Conservation (phyloP, 1,140 invertebrate genomes). For the Andrena cerasifolii region DNA sequence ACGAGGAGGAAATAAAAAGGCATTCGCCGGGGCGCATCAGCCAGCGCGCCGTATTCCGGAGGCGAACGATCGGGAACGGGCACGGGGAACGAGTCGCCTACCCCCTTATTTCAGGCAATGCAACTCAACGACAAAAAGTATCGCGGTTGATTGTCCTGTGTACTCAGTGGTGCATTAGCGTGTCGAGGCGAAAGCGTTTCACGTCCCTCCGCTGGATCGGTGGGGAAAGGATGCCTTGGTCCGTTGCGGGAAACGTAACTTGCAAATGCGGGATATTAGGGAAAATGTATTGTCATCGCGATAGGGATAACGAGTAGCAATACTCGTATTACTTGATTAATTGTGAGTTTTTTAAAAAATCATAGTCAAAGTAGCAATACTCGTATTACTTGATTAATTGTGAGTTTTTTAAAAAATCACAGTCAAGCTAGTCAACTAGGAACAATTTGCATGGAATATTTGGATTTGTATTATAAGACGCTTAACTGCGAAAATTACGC, state of each 20-base stretch:
- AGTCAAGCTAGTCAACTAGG: no score
- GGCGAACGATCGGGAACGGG: not conserved
- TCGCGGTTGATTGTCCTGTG: conserved; percentile 9
- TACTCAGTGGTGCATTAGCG: conserved; percentile 31
- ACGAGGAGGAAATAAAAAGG: conserved; percentile 1
- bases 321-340: no score
- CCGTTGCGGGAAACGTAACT: conserved; percentile 19
- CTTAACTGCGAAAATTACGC: no score
- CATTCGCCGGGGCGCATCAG: not conserved
- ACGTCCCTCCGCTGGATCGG: no score
- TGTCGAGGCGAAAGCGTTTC: conserved; percentile 34
- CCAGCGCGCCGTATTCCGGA: not conserved
- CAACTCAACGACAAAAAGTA: conserved; percentile 16
- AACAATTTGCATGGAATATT: no score
- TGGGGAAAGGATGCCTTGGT: not conserved
- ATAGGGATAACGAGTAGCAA: no score
- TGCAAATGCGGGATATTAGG: conserved; percentile 22
- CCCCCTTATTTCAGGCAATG: conserved; percentile 41
- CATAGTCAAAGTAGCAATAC: no score
- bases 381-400: no score
- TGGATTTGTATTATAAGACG: no score
- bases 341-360: no score
- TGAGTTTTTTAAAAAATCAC: no score
- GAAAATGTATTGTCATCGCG: no score
- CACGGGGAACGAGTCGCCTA: not conserved